Percentiles rank a stretch among this genome's conserved stretches.
Evolutionary conservation across 2,797 vertebrate species (phyloP).

Genomic region (Dipus sagitta): DNA sequence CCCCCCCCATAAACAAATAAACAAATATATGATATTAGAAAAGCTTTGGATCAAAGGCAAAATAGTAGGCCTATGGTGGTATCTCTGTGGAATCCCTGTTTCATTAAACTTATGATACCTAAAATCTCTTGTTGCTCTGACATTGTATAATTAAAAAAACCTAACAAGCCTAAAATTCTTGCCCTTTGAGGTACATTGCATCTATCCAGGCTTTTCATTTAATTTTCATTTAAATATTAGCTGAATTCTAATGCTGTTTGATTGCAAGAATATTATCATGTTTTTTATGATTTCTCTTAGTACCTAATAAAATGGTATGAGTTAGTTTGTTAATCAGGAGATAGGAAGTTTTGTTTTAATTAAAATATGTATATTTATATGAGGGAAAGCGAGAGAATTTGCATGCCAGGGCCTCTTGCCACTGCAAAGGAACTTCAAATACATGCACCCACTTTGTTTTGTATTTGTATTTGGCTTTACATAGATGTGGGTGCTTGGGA

Average conservation of each 20-base stretch:
- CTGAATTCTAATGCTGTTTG: neutral
- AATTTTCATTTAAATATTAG: conserved; percentile 2
- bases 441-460: too few relatives aligned
- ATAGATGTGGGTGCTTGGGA: too few relatives aligned
- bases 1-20: too few relatives aligned
- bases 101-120: neutral
- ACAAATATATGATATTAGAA: neutral
- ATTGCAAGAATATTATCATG: neutral
- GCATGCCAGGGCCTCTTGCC: too few relatives aligned
- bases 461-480: too few relatives aligned
- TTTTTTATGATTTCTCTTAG: conserved; percentile 27
- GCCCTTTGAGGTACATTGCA: neutral
- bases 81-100: neutral
- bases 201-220: neutral
- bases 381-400: too few relatives aligned
- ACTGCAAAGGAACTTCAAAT: too few relatives aligned
- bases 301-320: conserved; percentile 18
- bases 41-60: conserved; percentile 39
- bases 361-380: too few relatives aligned
- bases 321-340: conserved; percentile 32
- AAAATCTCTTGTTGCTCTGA: conserved; percentile 15
- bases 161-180: conserved; percentile 4
- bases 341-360: neutral
- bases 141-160: conserved; percentile 35
- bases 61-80: neutral